phyloP scores from a whole-genome alignment of 2,888 invertebrate species.

The Carpatolechia fugitivella region DNA sequence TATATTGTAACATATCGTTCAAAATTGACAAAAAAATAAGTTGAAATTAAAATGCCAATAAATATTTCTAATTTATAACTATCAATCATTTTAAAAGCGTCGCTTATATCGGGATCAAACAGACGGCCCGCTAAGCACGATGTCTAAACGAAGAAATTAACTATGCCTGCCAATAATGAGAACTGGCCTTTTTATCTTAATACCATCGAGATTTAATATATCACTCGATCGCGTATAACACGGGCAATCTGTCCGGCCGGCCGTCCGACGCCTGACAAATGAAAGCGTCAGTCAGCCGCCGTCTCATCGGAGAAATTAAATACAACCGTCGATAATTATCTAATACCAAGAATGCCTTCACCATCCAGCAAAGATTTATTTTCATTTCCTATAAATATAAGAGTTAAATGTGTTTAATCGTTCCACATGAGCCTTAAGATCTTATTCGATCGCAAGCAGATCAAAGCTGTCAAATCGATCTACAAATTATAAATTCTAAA shows the following conservation, averaged over 20 bases:
- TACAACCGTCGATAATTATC: slow-evolving; percentile 50
- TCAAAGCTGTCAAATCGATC: slow-evolving; percentile 22
- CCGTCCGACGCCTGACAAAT: slow-evolving; percentile 43
- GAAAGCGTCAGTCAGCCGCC: slow-evolving; percentile 43
- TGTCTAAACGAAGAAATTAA: slow-evolving; percentile 40
- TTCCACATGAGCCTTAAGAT: slow-evolving; percentile 14
- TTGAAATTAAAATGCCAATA: not conserved
- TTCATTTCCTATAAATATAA: slow-evolving; percentile 9
- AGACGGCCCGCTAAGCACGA: slow-evolving; percentile 28
- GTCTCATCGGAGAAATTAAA: slow-evolving; percentile 41
- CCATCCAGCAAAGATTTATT: slow-evolving; percentile 16
- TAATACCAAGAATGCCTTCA: slow-evolving; percentile 25
- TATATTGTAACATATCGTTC: too few species aligned
- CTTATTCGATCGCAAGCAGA: slow-evolving; percentile 17
- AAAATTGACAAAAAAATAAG: too few species aligned
- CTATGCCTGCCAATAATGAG: slow-evolving; percentile 35
- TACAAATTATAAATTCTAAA: slow-evolving; percentile 12
- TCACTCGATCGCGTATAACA: slow-evolving; percentile 47
- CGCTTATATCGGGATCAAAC: slow-evolving; percentile 28
- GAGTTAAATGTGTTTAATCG: slow-evolving; percentile 14
- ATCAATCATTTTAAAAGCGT: slow-evolving; percentile 5
- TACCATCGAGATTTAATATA: slow-evolving; percentile 53
- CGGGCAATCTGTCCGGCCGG: slow-evolving; percentile 40
- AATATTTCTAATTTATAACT: not conserved
- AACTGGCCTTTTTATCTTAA: slow-evolving; percentile 43